Evolutionary conservation across 1,140 invertebrate species (phyloP), one percentile per base, ranked within the genome.

Genomic region (Drosophila ogumai): DNA sequence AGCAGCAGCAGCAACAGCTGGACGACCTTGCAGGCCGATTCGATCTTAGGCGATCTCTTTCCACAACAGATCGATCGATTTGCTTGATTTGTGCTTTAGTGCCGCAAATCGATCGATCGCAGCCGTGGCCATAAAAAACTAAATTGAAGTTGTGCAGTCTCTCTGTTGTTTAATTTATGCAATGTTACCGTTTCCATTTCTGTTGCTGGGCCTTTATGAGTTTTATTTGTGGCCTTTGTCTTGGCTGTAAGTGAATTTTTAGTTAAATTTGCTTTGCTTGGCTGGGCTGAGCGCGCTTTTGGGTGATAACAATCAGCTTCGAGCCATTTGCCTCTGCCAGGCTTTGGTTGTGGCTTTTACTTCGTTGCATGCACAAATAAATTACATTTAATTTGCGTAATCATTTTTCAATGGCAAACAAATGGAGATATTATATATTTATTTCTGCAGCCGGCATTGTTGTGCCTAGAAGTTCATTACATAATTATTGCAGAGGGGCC

Each of bases 371-470:
- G 65, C 61, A 31, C 75, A 82, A 84, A 87, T 78, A 84, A 88
- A 88, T 84, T 84, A 87, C 72, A 74, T 84, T 88, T 87, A 88
- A 87, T 87, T 87, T 87, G 71, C 84, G 79, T 87, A 88, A 87
- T 88, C 75, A 84, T 66, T 69, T 79, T 82, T 87, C 75, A 82
- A 87, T 87, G 79, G 79, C 82, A 87, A 65, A 49, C 68, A 81
- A 81, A 69, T 69, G 63, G 41, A 36, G 22, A 57, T 40, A 41
- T 46, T 31, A 57, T 40, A 41, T 46, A 49, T 47, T 17, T 73
- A 31, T 31, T 10, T 49, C 13, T 63, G 43, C 46, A 46, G 52
- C 36, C 28, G 41, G 72, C 54, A 74, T 81, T 81, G 63, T 80
- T 74, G 31, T 74, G 54, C 43, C 55, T 38, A 72, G 68, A 87